Evolutionary conservation across 2,888 invertebrate genomes (phyloP).

Genomic region (Caenorhabditis sp.): DNA sequence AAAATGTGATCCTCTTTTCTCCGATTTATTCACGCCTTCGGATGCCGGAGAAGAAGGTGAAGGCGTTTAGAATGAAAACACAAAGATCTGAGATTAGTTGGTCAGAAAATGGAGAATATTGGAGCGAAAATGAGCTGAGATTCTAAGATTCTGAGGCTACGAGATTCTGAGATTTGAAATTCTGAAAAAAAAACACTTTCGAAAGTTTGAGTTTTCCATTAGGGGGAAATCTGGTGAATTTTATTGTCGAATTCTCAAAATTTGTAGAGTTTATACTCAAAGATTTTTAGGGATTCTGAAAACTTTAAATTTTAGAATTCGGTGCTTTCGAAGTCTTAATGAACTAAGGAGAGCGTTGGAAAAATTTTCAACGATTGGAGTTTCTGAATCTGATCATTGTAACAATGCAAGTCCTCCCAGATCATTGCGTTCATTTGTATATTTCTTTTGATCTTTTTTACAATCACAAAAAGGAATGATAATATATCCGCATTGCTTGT

Average conservation of each 20-base stretch:
- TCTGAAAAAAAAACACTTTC: too few species aligned
- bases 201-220: too few species aligned
- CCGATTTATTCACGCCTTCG: conserved; percentile 25
- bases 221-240: too few species aligned
- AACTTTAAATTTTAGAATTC: too few species aligned
- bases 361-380: neutral
- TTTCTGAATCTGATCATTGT: neutral
- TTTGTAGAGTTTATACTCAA: too few species aligned
- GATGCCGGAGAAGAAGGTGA: neutral
- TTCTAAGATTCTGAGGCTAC: too few species aligned
- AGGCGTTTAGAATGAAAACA: conserved; percentile 8
- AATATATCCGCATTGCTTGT: conserved; percentile 40
- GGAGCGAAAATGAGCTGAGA: neutral
- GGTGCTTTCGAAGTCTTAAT: too few species aligned
- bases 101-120: neutral
- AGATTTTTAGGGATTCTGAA: too few species aligned
- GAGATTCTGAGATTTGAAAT: too few species aligned
- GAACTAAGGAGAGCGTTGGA: too few species aligned
- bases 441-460: conserved; percentile 45
- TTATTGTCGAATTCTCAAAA: too few species aligned
- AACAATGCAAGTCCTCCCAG: conserved; percentile 7
- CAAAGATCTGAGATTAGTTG: conserved; percentile 16
- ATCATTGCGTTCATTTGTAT: conserved; percentile 44
- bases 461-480: conserved; percentile 9
- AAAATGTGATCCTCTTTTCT: neutral